These are phyloP conservation scores for Iguana delicatissima DNA, from an alignment of 2,797 vertebrate genomes.

Conservation along the genomic window DNA sequence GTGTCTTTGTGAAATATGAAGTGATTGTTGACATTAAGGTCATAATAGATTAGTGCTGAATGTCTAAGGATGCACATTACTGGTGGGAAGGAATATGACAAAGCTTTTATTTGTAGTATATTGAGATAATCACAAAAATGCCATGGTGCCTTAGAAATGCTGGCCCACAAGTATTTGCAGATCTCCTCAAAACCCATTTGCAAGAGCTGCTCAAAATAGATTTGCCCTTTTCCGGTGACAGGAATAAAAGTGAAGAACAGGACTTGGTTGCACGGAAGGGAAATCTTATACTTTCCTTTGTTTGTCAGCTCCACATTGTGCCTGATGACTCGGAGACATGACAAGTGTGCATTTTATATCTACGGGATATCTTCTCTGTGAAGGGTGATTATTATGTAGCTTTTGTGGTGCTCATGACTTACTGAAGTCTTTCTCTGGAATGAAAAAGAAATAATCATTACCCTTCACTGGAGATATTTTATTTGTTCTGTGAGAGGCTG, in stretches of 20 bases:
- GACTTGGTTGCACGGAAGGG: background rate
- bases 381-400: constrained; percentile 44
- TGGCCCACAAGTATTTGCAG: background rate
- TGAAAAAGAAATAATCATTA: constrained; percentile 65
- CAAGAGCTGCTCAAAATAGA: constrained; percentile 38
- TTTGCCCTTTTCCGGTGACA: constrained; percentile 26
- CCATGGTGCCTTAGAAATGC: background rate
- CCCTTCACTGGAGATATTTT: constrained; percentile 58
- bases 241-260: background rate
- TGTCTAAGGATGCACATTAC: background rate
- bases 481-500: constrained; percentile 45
- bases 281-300: constrained; percentile 53
- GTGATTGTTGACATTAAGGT: background rate
- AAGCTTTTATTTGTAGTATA: background rate
- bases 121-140: background rate
- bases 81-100: background rate
- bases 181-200: constrained; percentile 11
- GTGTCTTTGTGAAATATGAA: background rate
- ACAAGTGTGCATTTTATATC: constrained; percentile 40
- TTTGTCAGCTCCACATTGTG: constrained; percentile 45
- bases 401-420: constrained; percentile 46
- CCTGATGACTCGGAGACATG: constrained; percentile 35
- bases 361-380: constrained; percentile 31
- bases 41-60: background rate
- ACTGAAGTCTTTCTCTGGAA: constrained; percentile 57